Conservation (phyloP, 2,888 invertebrate genomes). For the Himalopsyche tibetana region DNA sequence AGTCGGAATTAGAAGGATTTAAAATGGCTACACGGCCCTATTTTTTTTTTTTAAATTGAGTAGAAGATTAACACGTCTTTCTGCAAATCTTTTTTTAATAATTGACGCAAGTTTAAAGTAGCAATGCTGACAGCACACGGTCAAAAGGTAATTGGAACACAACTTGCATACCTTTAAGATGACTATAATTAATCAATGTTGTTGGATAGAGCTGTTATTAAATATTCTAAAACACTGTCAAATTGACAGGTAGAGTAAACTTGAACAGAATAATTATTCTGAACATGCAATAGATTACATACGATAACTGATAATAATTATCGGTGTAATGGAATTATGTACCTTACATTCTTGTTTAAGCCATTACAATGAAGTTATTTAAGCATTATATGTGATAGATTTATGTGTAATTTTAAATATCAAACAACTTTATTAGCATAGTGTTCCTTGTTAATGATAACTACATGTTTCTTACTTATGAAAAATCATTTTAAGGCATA, state of each 20-base stretch:
- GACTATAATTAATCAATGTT: background rate
- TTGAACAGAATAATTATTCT: background rate
- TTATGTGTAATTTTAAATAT: too few species aligned
- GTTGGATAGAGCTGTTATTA: constrained; percentile 10
- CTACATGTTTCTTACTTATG: too few species aligned
- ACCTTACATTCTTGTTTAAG: background rate
- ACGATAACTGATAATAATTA: background rate
- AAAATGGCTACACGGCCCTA: too few species aligned
- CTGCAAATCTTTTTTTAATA: background rate
- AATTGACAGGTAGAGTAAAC: constrained; percentile 10
- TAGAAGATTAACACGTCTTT: too few species aligned
- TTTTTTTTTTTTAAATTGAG: too few species aligned
- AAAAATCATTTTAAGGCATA: too few species aligned
- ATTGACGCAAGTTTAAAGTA: background rate
- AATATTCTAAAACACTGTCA: constrained; percentile 1
- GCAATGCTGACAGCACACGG: background rate
- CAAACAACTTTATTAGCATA: too few species aligned
- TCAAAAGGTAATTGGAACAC: background rate
- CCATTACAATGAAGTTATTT: too few species aligned
- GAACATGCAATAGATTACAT: background rate
- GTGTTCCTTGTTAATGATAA: too few species aligned
- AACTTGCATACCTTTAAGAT: background rate
- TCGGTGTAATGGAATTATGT: background rate
- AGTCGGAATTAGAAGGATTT: too few species aligned
- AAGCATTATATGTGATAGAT: too few species aligned